Conservation (phyloP, 1,140 invertebrate species). For the Dreissena rostriformis region DNA sequence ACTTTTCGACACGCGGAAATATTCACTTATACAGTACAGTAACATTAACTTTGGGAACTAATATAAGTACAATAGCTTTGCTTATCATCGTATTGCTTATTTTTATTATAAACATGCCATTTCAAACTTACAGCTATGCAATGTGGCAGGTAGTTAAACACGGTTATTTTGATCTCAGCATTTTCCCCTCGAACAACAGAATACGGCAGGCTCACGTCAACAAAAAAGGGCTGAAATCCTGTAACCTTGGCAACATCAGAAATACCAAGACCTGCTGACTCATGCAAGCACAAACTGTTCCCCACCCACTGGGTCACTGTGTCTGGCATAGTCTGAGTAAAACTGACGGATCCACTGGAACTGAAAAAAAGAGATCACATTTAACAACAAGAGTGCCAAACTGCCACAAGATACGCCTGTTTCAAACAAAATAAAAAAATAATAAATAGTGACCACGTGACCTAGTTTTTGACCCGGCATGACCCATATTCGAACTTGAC, state of each 20-base stretch:
- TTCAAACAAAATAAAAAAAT: too few relatives aligned
- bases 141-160: constrained; percentile 94
- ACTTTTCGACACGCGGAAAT: too few relatives aligned
- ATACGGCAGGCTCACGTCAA: constrained; percentile 93
- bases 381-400: neutral
- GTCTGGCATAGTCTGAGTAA: constrained; percentile 87
- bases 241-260: constrained; percentile 85
- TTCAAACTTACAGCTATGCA: constrained; percentile 84
- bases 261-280: constrained; percentile 91
- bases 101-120: too few relatives aligned
- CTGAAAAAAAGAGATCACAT: constrained; percentile 58
- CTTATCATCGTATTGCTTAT: too few relatives aligned
- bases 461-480: too few relatives aligned
- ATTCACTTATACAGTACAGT: too few relatives aligned
- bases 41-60: too few relatives aligned
- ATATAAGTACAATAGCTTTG: too few relatives aligned
- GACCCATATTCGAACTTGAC: too few relatives aligned
- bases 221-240: constrained; percentile 94
- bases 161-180: constrained; percentile 93
- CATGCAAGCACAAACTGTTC: constrained; percentile 94
- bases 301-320: constrained; percentile 97
- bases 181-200: constrained; percentile 94
- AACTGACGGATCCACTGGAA: constrained; percentile 81
- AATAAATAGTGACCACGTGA: too few relatives aligned
- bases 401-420: too few relatives aligned